Evolutionary conservation across 2,113 vertebrate genomes (phyloP), one percentile per base, ranked within the genome.

Genomic region (Peromyscus leucopus): DNA sequence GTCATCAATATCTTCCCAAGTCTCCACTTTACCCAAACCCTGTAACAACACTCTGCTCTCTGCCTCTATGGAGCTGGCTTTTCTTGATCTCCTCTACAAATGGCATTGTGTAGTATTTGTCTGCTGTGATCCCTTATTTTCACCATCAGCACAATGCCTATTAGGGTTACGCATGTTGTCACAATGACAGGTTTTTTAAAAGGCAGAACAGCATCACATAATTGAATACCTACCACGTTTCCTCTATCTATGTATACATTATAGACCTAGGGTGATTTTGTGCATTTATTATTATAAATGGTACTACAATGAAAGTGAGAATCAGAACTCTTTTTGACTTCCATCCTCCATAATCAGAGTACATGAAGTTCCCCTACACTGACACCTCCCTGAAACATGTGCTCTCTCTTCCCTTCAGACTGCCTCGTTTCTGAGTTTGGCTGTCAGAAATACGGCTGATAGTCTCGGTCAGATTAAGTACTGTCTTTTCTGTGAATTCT

Each of bases 11-110:
- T 55, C 36, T 75, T 82, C 2, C 39, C 42, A 65, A 7, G 59
- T 31, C 26, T 12, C 33, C 1, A 1, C 7, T 26, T 21, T 3
- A 24, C 11, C 46, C 4, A 7, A 48, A 6, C 7, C 7, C 22
- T 12, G 9, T n/a, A 76, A 76, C 17, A 28, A 13, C 10, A 26
- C 22, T n/a, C 16, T 61, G 76, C 57, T 59, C 26, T 46, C 4
- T 48, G 48, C 7, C 48, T 72, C 87, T 55, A 1, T 72, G 24
- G 46, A 21, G 17, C 19, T 28, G 3, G 55, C 12, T 1, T 22
- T 57, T 91, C 19, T 67, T 15, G 11, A 67, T 75, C 39, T 33
- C n/a, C 15, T 7, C n/a, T 55, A 31, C 19, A 65, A 55, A 16
- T 85, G 28, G 3, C 1, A 28, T 39, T n/a, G 46, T 72, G 2